Percentiles rank a stretch among this genome's conserved stretches.
Evolutionary conservation across 53 echinoderm and acorn worm species (phyloP).

Genomic region (Echinarachnius parma): DNA sequence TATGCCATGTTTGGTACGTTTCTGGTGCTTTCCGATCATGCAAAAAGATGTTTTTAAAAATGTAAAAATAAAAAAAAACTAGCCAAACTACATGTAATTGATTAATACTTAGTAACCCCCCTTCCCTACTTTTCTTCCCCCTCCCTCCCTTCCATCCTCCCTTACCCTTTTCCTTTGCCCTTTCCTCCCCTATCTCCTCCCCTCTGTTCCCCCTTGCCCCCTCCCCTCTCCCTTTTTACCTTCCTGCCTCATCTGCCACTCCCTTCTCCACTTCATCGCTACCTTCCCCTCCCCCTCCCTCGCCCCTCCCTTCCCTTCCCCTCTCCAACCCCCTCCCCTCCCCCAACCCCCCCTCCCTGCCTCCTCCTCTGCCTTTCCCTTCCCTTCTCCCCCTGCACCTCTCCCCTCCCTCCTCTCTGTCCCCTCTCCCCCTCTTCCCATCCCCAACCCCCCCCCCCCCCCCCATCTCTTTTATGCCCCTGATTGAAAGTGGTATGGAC

Average conservation of each 20-base stretch:
- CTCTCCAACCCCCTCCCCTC: background rate
- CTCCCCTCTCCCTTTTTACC: background rate
- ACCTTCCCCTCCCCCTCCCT: background rate
- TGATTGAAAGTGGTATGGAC: too few relatives aligned
- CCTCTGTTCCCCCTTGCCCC: background rate
- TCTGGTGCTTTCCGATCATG: too few relatives aligned
- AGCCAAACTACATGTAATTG: too few relatives aligned
- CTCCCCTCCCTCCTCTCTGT: background rate
- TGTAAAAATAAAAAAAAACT: too few relatives aligned
- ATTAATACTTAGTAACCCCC: too few relatives aligned
- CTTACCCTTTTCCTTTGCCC: background rate
- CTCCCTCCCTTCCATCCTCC: background rate
- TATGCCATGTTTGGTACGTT: too few relatives aligned
- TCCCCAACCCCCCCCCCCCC: background rate
- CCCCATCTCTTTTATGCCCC: background rate
- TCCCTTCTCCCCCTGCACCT: background rate
- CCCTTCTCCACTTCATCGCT: background rate
- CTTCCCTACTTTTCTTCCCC: background rate
- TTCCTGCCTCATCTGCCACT: too few relatives aligned
- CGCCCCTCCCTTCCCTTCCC: background rate
- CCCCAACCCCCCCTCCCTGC: background rate
- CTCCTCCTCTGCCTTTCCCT: too few relatives aligned
- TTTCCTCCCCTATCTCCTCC: too few relatives aligned
- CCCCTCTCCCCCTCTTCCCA: background rate
- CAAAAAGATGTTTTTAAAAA: too few relatives aligned